Conservation (phyloP, 2,797 vertebrate genomes). For the Phataginus tetradactyla region DNA sequence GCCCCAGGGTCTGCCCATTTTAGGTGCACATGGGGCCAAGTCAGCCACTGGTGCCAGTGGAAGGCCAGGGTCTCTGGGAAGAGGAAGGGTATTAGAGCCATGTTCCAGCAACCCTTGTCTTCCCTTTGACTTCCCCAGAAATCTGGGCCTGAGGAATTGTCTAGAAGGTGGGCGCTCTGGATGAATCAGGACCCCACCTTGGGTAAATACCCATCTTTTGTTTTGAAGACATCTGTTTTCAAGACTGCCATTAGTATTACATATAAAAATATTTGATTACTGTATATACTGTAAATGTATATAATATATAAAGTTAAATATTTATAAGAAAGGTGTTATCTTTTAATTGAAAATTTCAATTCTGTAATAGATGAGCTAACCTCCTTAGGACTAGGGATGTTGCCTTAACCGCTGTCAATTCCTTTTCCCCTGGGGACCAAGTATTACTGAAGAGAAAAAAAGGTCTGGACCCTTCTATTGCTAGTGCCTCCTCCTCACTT, state of each 20-base stretch:
- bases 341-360: conserved; percentile 52
- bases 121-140: not conserved
- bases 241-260: conserved; percentile 56
- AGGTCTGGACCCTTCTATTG: not conserved
- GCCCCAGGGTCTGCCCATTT: not conserved
- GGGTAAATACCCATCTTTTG: not conserved
- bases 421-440: not conserved
- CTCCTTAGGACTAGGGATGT: not conserved
- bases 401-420: not conserved
- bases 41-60: not conserved
- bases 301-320: conserved; percentile 82
- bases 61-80: not conserved
- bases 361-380: not conserved
- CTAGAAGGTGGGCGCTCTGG: not conserved
- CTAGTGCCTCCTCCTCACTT: not conserved
- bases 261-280: conserved; percentile 78
- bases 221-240: conserved; percentile 65
- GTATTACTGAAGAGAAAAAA: not conserved
- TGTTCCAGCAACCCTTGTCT: not conserved
- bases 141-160: not conserved
- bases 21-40: not conserved
- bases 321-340: conserved; percentile 81
- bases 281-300: conserved; percentile 86
- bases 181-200: not conserved
- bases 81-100: not conserved